Percentiles rank a stretch among this genome's conserved stretches.
Conservation (phyloP, 2,888 invertebrate genomes). For the Mylabris sibirica region DNA sequence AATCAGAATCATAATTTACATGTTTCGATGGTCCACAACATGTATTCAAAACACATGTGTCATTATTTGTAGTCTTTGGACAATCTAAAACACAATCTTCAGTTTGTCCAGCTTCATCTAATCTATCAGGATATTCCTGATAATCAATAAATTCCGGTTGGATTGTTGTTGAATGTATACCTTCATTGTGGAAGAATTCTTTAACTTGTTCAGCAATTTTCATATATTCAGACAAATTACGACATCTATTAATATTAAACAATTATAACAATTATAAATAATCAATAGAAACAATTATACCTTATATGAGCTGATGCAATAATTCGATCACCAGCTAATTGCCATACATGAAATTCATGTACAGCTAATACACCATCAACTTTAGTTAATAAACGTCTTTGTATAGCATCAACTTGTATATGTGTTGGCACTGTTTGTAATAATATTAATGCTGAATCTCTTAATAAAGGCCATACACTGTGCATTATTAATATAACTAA, state of each 20-base stretch:
- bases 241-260: slow-evolving; percentile 69
- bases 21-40: slow-evolving; percentile 87
- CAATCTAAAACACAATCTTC: slow-evolving; percentile 85
- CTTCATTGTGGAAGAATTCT: slow-evolving; percentile 97
- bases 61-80: slow-evolving; percentile 74
- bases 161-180: slow-evolving; percentile 98
- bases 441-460: slow-evolving; percentile 93
- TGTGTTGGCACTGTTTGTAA: slow-evolving; percentile 99
- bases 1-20: slow-evolving; percentile 60
- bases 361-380: slow-evolving; percentile 95
- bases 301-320: slow-evolving; percentile 97
- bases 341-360: slow-evolving; percentile 99
- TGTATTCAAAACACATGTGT: slow-evolving; percentile 83
- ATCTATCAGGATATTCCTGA: slow-evolving; percentile 60
- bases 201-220: slow-evolving; percentile 95
- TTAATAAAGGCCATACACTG: slow-evolving; percentile 90
- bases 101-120: slow-evolving; percentile 65
- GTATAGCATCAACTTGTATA: slow-evolving; percentile 93
- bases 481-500: slow-evolving; percentile 86
- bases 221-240: slow-evolving; percentile 96
- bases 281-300: slow-evolving; percentile 57
- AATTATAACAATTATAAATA: neutral
- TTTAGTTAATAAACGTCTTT: slow-evolving; percentile 83
- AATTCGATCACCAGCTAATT: slow-evolving; percentile 93
- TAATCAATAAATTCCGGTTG: slow-evolving; percentile 97